Evolutionary conservation across 1,140 invertebrate species (phyloP).

Genomic region (Micrasema longulum): DNA sequence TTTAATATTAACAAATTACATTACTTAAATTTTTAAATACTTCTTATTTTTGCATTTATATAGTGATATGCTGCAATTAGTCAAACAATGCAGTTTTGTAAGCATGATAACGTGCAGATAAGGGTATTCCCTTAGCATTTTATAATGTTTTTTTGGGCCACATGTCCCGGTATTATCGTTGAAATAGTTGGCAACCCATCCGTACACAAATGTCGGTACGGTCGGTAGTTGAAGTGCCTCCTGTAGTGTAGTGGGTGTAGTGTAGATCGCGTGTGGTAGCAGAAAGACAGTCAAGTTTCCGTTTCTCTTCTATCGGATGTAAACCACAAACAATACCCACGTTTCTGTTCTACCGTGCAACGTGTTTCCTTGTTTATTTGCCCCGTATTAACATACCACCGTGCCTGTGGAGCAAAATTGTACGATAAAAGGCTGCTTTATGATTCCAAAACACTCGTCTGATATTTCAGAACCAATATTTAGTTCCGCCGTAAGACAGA

Average conservation of each 20-base stretch:
- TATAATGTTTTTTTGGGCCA: background rate
- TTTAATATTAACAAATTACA: no score
- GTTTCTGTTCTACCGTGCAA: background rate
- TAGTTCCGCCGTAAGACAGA: background rate
- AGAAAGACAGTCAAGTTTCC: conserved; percentile 8
- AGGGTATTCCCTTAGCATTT: background rate
- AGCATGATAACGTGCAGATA: no score
- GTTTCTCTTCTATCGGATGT: conserved; percentile 1
- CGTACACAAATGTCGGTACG: no score
- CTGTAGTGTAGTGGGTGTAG: background rate
- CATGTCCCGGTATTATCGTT: background rate
- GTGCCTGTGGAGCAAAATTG: background rate
- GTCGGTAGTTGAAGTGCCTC: no score
- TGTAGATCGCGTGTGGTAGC: background rate
- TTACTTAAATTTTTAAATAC: no score
- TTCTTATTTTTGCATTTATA: no score
- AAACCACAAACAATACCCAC: conserved; percentile 3
- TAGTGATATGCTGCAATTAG: no score
- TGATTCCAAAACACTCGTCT: background rate
- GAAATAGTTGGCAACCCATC: background rate
- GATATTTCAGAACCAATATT: background rate
- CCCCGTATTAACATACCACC: background rate
- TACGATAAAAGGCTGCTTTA: background rate
- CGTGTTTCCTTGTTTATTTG: background rate
- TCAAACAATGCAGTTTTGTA: no score